These are phyloP conservation scores for Eristalis arbustorum DNA, from an alignment of 2,888 invertebrate species.

Conservation along the genomic window DNA sequence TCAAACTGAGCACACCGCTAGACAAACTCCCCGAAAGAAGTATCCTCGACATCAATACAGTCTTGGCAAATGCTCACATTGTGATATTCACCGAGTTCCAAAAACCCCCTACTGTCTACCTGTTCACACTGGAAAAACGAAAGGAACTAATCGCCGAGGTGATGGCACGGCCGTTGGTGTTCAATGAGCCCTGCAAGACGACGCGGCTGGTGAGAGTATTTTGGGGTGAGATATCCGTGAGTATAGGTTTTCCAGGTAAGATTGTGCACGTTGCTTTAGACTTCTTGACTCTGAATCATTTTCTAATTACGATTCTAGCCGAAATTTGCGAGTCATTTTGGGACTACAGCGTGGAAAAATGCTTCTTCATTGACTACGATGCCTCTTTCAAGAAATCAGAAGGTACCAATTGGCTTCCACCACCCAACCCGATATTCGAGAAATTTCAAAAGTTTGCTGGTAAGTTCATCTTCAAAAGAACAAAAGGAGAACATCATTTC, in stretches of 20 bases:
- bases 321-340: conserved; percentile 44
- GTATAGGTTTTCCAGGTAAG: conserved; percentile 40
- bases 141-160: conserved; percentile 46
- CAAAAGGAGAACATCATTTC: background rate
- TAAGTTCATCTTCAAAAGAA: background rate
- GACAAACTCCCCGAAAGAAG: conserved; percentile 19
- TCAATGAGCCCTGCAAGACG: conserved; percentile 50
- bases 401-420: conserved; percentile 42
- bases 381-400: conserved; percentile 22
- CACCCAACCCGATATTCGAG: conserved; percentile 48
- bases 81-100: background rate
- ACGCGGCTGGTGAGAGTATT: conserved; percentile 24
- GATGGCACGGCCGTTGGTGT: conserved; percentile 59
- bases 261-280: background rate
- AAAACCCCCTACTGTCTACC: background rate
- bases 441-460: conserved; percentile 55
- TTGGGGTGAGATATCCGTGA: conserved; percentile 40
- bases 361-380: conserved; percentile 39
- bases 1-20: conserved; percentile 27
- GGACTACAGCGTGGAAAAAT: conserved; percentile 39
- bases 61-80: conserved; percentile 35
- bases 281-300: background rate
- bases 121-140: conserved; percentile 50
- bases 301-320: conserved; percentile 20
- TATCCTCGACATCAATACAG: conserved; percentile 33